A percentile compares a stretch with the other conserved stretches of the same genome.
These are phyloP conservation scores for Philereme vetulata DNA, from an alignment of 2,888 invertebrate species.

Conservation along the genomic window DNA sequence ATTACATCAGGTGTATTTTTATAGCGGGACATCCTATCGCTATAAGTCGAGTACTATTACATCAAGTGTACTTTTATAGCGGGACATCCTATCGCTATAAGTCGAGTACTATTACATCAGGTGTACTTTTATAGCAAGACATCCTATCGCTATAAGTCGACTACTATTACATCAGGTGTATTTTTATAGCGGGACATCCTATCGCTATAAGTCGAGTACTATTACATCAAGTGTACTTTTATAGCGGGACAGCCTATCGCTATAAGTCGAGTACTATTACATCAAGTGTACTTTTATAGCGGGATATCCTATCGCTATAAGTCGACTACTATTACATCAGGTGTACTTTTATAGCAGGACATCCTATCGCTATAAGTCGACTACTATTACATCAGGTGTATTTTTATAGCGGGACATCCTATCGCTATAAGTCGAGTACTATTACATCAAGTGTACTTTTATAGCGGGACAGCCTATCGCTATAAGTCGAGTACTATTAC, in stretches of 20 bases:
- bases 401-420: slow-evolving; percentile 1
- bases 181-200: slow-evolving; percentile 1
- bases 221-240: slow-evolving; percentile 29
- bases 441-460: slow-evolving; percentile 29
- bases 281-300: slow-evolving; percentile 19
- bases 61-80: slow-evolving; percentile 19
- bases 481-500: slow-evolving; percentile 30
- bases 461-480: not conserved
- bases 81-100: not conserved
- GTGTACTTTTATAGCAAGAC: slow-evolving; percentile 12
- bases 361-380: no score
- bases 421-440: slow-evolving; percentile 10
- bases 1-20: slow-evolving; percentile 29
- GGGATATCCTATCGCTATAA: not conserved
- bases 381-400: slow-evolving; percentile 33
- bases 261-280: slow-evolving; percentile 30
- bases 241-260: not conserved
- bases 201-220: slow-evolving; percentile 10
- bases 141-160: no score
- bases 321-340: slow-evolving; percentile 33
- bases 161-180: slow-evolving; percentile 33
- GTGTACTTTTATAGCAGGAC: slow-evolving; percentile 13
- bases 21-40: not conserved
- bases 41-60: slow-evolving; percentile 30
- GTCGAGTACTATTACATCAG: slow-evolving; percentile 33